These are phyloP conservation scores for Neotragus moschatus DNA, from an alignment of 2,113 vertebrate species.

Conservation along the genomic window DNA sequence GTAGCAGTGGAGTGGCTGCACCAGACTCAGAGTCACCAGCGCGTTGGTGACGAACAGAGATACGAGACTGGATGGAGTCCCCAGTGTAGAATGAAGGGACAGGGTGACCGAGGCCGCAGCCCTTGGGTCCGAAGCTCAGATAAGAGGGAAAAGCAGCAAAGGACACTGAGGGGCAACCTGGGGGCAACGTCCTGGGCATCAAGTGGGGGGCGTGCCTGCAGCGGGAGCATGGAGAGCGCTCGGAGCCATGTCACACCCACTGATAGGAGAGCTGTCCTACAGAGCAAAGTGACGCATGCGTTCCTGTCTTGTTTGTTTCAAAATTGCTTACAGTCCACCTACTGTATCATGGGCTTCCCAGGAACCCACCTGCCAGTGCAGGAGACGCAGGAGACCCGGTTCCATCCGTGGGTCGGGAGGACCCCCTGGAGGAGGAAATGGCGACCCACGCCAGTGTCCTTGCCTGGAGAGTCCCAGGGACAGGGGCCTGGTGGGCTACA, in stretches of 20 bases:
- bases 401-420: background rate
- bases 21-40: background rate
- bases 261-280: background rate
- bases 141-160: background rate
- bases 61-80: background rate
- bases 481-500: background rate
- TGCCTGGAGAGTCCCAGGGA: background rate
- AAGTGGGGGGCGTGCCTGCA: background rate
- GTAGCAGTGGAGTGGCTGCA: background rate
- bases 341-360: background rate
- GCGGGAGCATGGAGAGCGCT: background rate
- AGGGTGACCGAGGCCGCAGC: background rate
- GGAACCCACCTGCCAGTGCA: background rate
- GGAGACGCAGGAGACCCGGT: background rate
- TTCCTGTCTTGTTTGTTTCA: background rate
- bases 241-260: background rate
- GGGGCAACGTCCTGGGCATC: background rate
- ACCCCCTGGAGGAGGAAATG: background rate
- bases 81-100: background rate
- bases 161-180: background rate
- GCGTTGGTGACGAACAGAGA: background rate
- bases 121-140: background rate
- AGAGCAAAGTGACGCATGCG: background rate
- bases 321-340: background rate
- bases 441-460: fast-evolving